Evolutionary conservation across 2,113 vertebrate species (phyloP).

Genomic region (Cyprinodon variegatus): DNA sequence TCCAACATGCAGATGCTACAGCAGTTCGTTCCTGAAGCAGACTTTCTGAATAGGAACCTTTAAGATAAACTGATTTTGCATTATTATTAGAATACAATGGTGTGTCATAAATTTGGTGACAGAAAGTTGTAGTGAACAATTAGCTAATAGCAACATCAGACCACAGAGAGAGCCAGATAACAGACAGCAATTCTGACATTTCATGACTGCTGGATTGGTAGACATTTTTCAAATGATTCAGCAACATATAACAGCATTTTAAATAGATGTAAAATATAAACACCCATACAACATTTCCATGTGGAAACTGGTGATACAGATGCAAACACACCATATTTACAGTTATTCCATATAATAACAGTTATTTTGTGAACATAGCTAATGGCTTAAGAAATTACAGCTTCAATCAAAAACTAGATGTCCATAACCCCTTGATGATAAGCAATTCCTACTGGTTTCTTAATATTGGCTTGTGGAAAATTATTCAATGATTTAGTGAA

Average conservation of each 20-base stretch:
- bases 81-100: background rate
- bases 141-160: background rate
- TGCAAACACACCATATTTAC: slow-evolving; percentile 1
- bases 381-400: slow-evolving; percentile 15
- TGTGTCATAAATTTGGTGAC: too few species aligned
- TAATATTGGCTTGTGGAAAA: background rate
- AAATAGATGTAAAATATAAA: slow-evolving; percentile 41
- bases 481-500: background rate
- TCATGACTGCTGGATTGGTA: background rate
- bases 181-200: background rate
- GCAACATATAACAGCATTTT: slow-evolving; percentile 21
- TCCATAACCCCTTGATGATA: slow-evolving; percentile 1
- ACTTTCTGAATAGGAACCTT: too few species aligned
- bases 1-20: background rate
- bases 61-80: background rate
- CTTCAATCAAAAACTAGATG: background rate
- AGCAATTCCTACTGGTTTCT: background rate
- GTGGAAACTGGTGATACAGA: background rate
- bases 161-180: background rate
- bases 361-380: background rate
- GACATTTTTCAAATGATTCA: slow-evolving; percentile 19
- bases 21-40: background rate
- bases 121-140: background rate
- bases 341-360: slow-evolving; percentile 7
- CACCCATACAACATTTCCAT: slow-evolving; percentile 6